These are phyloP conservation scores for Thymelicus acteon DNA, from an alignment of 2,888 invertebrate species.

Conservation along the genomic window DNA sequence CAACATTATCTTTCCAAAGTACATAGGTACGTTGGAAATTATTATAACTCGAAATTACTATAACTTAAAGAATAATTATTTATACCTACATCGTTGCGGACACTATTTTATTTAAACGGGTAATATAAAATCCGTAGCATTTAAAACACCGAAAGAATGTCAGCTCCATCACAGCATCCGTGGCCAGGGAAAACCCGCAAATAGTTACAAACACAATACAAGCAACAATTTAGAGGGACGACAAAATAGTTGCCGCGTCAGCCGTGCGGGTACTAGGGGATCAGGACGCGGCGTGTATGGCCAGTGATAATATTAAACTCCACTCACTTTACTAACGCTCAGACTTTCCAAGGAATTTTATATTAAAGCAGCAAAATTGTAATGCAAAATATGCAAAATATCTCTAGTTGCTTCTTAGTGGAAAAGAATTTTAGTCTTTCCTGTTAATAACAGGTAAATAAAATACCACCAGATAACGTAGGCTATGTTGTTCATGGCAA, in stretches of 20 bases:
- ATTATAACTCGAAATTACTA: neutral
- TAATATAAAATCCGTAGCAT: too few species aligned
- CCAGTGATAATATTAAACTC: neutral
- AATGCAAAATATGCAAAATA: too few species aligned
- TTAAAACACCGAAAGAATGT: neutral
- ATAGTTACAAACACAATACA: conserved; percentile 1
- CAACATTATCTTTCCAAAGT: neutral
- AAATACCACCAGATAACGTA: too few species aligned
- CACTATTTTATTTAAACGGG: too few species aligned
- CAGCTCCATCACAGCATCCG: neutral
- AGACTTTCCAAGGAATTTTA: too few species aligned
- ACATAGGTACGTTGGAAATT: neutral
- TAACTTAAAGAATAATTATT: neutral
- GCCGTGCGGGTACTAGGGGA: neutral
- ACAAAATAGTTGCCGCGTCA: conserved; percentile 1
- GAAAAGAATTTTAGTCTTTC: too few species aligned
- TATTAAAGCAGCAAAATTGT: too few species aligned
- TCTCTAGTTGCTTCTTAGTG: too few species aligned
- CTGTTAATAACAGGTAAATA: too few species aligned
- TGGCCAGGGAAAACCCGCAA: neutral
- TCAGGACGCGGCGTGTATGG: neutral
- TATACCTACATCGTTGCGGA: too few species aligned
- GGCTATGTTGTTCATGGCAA: too few species aligned
- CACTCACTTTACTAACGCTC: too few species aligned
- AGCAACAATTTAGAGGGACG: neutral